Conservation (phyloP, 2,113 vertebrate genomes). For the Delphinus delphis region DNA sequence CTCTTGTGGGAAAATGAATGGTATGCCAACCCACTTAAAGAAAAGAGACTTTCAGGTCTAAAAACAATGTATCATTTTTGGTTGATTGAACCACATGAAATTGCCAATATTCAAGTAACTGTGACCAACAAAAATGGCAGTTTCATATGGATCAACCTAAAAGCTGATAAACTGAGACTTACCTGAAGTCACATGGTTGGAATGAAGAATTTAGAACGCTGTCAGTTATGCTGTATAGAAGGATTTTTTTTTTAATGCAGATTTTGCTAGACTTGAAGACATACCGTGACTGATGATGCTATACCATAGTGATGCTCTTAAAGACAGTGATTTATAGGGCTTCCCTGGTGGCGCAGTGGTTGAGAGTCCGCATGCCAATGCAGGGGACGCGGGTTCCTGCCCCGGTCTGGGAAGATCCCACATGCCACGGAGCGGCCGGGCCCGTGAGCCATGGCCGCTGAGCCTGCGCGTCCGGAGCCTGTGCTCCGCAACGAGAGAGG, state of each 20-base stretch:
- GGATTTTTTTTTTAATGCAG: background rate
- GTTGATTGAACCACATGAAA: background rate
- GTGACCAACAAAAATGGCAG: background rate
- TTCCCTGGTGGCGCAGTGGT: too few species aligned
- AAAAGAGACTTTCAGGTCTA: background rate
- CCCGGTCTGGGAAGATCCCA: too few species aligned
- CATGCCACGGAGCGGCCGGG: too few species aligned
- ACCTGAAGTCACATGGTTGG: background rate
- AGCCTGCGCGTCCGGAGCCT: too few species aligned
- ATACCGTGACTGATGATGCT: background rate
- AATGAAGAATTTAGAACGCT: constrained; percentile 22
- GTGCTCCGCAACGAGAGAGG: too few species aligned
- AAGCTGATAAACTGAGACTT: background rate
- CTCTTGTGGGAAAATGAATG: background rate
- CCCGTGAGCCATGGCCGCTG: too few species aligned
- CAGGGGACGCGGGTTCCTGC: too few species aligned
- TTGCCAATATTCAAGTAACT: background rate
- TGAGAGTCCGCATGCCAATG: too few species aligned
- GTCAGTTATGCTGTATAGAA: background rate
- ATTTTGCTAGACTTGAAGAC: constrained; percentile 1
- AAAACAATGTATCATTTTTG: background rate
- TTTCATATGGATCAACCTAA: background rate
- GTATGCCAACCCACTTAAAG: background rate
- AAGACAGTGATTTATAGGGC: background rate
- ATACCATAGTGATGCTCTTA: constrained; percentile 8